Percentiles rank a stretch among this genome's conserved stretches.
Evolutionary conservation across 1,140 invertebrate genomes (phyloP).

Genomic region (Heliconius melpomene): DNA sequence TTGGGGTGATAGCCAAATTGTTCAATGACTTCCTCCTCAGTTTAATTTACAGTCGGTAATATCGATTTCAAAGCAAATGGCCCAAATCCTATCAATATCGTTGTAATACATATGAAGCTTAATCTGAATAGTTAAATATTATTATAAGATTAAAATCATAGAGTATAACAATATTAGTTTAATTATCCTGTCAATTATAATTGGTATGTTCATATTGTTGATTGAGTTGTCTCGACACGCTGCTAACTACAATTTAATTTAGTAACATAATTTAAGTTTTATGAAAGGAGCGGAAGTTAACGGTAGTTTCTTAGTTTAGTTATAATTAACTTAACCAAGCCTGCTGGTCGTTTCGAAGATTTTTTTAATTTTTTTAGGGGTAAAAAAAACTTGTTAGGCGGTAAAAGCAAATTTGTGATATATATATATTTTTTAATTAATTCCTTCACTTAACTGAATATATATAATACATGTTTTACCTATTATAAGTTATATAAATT

Average conservation of each 20-base stretch:
- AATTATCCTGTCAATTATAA: conserved; percentile 27
- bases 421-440: too few species aligned
- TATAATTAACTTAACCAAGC: not conserved
- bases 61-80: not conserved
- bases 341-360: not conserved
- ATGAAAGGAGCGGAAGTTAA: conserved; percentile 12
- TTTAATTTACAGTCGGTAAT: too few species aligned
- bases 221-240: conserved; percentile 9
- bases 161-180: conserved; percentile 16
- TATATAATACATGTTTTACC: too few species aligned
- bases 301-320: not conserved
- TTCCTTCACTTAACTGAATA: too few species aligned
- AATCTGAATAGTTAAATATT: not conserved
- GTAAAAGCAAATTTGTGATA: too few species aligned
- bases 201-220: conserved; percentile 18
- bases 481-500: too few species aligned
- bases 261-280: not conserved
- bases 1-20: too few species aligned
- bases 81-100: not conserved
- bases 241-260: conserved; percentile 10
- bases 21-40: too few species aligned
- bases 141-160: not conserved
- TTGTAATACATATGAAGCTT: not conserved
- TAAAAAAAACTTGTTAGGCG: too few species aligned
- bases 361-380: too few species aligned